Evolutionary conservation across 2,797 vertebrate species (phyloP).

Genomic region (Cynopterus sphinx): DNA sequence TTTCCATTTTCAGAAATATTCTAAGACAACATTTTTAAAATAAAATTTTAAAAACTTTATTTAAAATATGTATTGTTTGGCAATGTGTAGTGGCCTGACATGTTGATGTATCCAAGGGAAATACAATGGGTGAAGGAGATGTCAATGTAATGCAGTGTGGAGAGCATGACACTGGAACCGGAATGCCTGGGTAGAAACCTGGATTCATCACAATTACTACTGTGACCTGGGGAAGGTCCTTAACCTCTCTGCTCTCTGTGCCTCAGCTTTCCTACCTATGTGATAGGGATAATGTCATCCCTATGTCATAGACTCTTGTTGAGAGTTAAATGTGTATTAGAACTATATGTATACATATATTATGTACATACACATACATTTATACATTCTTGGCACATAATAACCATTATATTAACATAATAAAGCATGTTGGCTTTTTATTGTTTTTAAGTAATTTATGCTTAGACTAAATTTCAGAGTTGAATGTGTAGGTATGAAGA

Average conservation of each 20-base stretch:
- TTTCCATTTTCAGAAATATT: not conserved
- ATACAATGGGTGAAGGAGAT: not conserved
- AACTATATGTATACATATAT: not conserved
- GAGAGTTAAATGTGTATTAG: not conserved
- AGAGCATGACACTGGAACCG: not conserved
- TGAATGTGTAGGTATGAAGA: not conserved
- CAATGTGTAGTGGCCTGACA: not conserved
- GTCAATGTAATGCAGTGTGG: not conserved
- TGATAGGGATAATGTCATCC: not conserved
- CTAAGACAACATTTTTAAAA: not conserved
- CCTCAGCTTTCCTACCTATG: not conserved
- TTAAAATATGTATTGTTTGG: not conserved
- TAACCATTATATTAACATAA: not conserved
- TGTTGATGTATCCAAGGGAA: not conserved
- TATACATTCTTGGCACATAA: not conserved
- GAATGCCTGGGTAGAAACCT: not conserved
- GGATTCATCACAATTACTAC: fast-evolving
- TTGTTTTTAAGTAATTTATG: not conserved
- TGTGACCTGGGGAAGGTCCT: not conserved
- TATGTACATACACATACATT: not conserved
- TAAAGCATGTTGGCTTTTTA: not conserved
- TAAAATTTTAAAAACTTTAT: not conserved
- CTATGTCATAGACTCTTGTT: not conserved
- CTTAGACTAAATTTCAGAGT: not conserved
- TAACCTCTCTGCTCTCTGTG: not conserved